Evolutionary conservation across 2,797 vertebrate species (phyloP), one percentile per base, ranked within the genome.

Genomic region (Cossypha polioptera): DNA sequence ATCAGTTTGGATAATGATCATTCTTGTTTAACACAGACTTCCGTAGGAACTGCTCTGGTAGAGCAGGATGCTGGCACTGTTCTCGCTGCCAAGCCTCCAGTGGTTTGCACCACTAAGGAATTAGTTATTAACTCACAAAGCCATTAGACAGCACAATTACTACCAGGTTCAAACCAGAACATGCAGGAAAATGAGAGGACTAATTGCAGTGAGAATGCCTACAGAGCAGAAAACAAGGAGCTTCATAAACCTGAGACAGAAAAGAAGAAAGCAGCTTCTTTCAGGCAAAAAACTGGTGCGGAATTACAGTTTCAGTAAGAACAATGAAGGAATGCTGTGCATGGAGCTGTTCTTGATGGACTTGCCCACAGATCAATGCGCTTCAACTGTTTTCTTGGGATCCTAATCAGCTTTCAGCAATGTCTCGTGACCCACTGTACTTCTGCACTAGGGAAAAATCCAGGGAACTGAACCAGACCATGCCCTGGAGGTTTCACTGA

Each of bases 321-420:
- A 80, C 15, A 43, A 78, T 42, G 6, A 5, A 76, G 24, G 33
- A 81, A 63, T 26, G 4, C 0, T 1, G 16, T 5, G 20, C 28
- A 18, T 0, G 9, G 54, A 74, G 78, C 62, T 28, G 5, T 8
- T 76, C 69, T 35, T 25, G n/a, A 57, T 5, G 7, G 4, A 8
- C 3, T 57, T 57, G 50, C 48, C 67, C 51, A 21, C 0, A 0
- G 13, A 33, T 24, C 28, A 29, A 5, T 1, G 38, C 1, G 0
- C 31, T 87, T 69, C 18, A 50, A 22, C 17, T 13, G 28, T 8
- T 43, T 87, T 50, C 57, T 16, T 29, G 36, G 63, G 33, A 66
- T 67, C 8, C 31, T 62, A 42, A 88, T 33, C 17, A 2, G 59
- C 61, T 95, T 94, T 68, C 54, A 55, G 81, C 16, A 54, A 29